Conservation (phyloP, 2,113 vertebrate genomes). For the Cettia cetti region DNA sequence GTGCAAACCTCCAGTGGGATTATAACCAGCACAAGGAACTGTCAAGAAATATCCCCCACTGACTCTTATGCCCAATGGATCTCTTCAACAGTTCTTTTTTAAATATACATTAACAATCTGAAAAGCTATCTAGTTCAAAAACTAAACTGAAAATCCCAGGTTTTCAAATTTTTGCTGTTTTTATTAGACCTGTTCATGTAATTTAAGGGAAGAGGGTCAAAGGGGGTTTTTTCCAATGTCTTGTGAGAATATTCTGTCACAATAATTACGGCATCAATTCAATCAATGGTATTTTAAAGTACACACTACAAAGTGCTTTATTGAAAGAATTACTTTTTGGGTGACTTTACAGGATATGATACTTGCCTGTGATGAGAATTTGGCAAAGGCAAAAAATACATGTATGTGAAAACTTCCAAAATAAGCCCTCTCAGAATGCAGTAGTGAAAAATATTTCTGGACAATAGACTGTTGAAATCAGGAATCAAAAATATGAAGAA, state of each 20-base stretch:
- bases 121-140: neutral
- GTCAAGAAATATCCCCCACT: neutral
- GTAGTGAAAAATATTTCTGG: neutral
- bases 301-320: neutral
- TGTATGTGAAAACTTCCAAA: neutral
- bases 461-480: neutral
- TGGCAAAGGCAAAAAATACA: neutral
- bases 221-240: neutral
- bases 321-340: neutral
- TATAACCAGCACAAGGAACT: neutral
- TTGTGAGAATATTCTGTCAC: neutral
- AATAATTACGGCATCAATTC: neutral
- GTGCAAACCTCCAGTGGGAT: neutral
- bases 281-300: neutral
- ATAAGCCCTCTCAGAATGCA: neutral
- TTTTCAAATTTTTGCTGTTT: neutral
- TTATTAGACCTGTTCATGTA: neutral
- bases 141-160: neutral
- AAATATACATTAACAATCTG: neutral
- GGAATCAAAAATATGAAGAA: neutral
- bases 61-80: neutral
- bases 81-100: neutral
- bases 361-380: neutral
- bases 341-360: neutral
- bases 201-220: neutral